These are phyloP conservation scores for Austrolebias charrua DNA, from an alignment of 2,797 vertebrate genomes.

Conservation along the genomic window DNA sequence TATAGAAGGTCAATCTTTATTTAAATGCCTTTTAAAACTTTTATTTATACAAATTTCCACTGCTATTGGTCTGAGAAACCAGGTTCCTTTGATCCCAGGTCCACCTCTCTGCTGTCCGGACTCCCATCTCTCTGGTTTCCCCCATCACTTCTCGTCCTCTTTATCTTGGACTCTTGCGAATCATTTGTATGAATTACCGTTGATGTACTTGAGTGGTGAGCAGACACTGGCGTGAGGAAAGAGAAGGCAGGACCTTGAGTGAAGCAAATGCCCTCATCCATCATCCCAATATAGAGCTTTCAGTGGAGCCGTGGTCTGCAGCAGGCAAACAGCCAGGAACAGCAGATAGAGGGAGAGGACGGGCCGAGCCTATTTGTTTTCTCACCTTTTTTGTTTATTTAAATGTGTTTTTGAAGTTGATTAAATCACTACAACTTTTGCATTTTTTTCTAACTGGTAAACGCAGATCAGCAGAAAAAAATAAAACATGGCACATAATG, in stretches of 20 bases:
- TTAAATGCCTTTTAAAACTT: too few species aligned
- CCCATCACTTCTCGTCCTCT: slow-evolving; percentile 22
- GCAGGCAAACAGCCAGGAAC: slow-evolving; percentile 69
- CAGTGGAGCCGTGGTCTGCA: slow-evolving; percentile 66
- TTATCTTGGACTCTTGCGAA: slow-evolving; percentile 52
- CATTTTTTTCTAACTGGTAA: slow-evolving; percentile 27
- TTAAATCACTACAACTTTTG: slow-evolving; percentile 60
- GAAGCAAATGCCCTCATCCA: slow-evolving; percentile 76
- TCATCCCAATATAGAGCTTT: slow-evolving; percentile 72
- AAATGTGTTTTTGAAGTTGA: slow-evolving; percentile 62
- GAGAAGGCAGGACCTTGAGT: slow-evolving; percentile 68
- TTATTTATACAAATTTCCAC: too few species aligned
- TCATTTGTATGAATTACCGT: slow-evolving; percentile 72
- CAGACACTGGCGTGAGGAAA: slow-evolving; percentile 60
- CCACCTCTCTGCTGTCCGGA: neutral
- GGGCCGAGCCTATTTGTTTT: slow-evolving; percentile 45
- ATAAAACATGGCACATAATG: neutral
- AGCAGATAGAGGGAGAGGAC: too few species aligned
- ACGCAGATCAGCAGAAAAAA: slow-evolving; percentile 37
- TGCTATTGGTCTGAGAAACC: neutral
- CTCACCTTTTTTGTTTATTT: slow-evolving; percentile 45
- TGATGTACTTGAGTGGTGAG: slow-evolving; percentile 56
- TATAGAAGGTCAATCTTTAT: too few species aligned
- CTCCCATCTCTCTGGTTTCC: slow-evolving; percentile 5
- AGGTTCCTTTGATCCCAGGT: slow-evolving; percentile 2